Base-by-base conservation (phyloP, 2,113 vertebrate species). In the Sturnira hondurensis region DNA sequence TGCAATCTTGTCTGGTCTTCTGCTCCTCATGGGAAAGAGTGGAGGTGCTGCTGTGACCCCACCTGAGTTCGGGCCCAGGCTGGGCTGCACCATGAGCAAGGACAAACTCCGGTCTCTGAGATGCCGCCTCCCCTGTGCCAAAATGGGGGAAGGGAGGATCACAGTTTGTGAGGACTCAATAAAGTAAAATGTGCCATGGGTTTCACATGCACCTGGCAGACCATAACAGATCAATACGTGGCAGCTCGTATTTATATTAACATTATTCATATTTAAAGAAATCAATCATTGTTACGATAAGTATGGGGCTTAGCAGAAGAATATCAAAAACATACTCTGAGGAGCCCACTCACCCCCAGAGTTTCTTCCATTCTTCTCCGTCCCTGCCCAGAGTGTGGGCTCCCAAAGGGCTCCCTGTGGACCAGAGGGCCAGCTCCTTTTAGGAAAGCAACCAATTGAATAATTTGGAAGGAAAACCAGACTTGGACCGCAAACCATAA, bases 331-430 rank as follows among this genome's bases (percentile, higher is more conserved):
- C 52, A 0, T 67, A 1, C 3, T 33, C 56, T 2, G n/a, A 33
- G 43, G 36, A 58, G 43, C 45, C 45, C 24, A 68, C 12, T 24
- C 13, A 15, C 1, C 15, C 26, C 54, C 13, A 47, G 43, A 1
- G 9, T 67, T 10, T n/a, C 24, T 80, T 52, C 31, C 7, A 1
- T 33, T 33, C 26, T 41, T 31, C 15, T 33, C 31, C 10, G 15
- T 1, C 33, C 2, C 45, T 28, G 10, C 36, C 43, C 10, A 15
- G 14, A 28, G 14, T 3, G 1, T 19, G 22, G 22, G 10, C 56
- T 67, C 11, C 11, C 26, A 6, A 67, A 58, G 11, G 16, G 2
- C 36, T 61, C 28, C 38, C 0, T 4, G 0, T 4, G 1, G 28
- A 70, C 24, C 31, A 14, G 28, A n/a, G 16, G 22, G 36, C 13